A percentile compares a stretch with the other conserved stretches of the same genome.
Evolutionary conservation across 2,888 invertebrate genomes (phyloP).

Genomic region (Tetranychus truncatus): DNA sequence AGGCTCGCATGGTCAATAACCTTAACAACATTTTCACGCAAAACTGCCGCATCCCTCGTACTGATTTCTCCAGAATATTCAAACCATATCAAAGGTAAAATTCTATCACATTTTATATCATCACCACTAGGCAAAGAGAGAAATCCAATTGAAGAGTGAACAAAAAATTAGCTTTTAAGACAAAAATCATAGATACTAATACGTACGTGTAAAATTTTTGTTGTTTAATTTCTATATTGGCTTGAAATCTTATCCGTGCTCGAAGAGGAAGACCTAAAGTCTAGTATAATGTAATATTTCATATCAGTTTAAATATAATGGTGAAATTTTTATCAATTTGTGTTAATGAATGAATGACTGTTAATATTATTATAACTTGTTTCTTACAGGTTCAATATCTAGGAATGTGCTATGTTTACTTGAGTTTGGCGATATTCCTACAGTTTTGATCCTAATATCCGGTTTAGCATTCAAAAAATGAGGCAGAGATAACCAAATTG

Average conservation of each 20-base stretch:
- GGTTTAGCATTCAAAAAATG: not conserved
- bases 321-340: not conserved
- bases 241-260: not conserved
- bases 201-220: not conserved
- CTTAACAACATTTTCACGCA: too few relatives aligned
- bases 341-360: not conserved
- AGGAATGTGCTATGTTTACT: not conserved
- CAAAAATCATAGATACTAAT: not conserved
- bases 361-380: not conserved
- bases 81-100: too few relatives aligned
- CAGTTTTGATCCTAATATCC: not conserved
- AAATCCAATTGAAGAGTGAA: too few relatives aligned
- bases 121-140: too few relatives aligned
- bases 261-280: not conserved
- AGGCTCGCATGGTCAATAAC: too few relatives aligned
- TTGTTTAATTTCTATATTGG: not conserved
- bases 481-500: not conserved
- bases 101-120: too few relatives aligned
- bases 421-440: not conserved
- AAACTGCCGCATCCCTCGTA: too few relatives aligned
- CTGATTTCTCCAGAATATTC: too few relatives aligned
- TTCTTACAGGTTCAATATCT: not conserved
- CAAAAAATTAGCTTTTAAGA: too few relatives aligned
- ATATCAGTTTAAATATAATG: not conserved
- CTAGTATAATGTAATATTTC: not conserved